Evolutionary conservation across 2,888 invertebrate species (phyloP).

Genomic region (Amiota mariae): DNA sequence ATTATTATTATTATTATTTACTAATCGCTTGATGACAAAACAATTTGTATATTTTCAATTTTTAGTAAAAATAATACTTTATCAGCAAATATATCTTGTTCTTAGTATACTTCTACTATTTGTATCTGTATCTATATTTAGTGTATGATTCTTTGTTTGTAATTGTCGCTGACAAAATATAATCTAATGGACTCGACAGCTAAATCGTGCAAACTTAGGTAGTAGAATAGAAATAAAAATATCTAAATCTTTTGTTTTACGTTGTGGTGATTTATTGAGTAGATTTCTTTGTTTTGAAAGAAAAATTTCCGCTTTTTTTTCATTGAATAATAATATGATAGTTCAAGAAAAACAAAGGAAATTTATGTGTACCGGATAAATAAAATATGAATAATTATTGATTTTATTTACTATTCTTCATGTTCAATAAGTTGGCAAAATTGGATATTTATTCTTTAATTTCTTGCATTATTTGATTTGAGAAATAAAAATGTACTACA

Average conservation of each 20-base stretch:
- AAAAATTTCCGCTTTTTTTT: too few relatives aligned
- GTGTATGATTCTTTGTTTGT: not conserved
- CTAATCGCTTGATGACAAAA: constrained; percentile 33
- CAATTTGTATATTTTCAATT: constrained; percentile 34
- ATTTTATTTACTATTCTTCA: too few relatives aligned
- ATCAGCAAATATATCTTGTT: not conserved
- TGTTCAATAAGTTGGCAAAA: too few relatives aligned
- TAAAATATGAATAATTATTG: too few relatives aligned
- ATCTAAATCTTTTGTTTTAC: constrained; percentile 4
- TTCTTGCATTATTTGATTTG: too few relatives aligned
- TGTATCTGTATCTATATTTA: not conserved
- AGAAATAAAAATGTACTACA: too few relatives aligned
- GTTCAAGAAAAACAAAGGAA: too few relatives aligned
- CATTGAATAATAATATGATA: too few relatives aligned
- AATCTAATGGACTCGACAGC: not conserved
- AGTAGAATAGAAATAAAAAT: too few relatives aligned
- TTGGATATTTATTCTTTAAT: too few relatives aligned
- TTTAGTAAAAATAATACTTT: constrained; percentile 11
- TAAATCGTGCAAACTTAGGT: not conserved
- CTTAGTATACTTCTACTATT: not conserved
- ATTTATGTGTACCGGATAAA: too few relatives aligned
- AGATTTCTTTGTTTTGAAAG: too few relatives aligned
- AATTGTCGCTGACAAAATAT: not conserved
- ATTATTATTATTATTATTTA: not conserved
- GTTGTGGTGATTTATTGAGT: not conserved